phyloP scores from a whole-genome alignment of 2,888 invertebrate genomes.

The Watsonalla binaria region DNA sequence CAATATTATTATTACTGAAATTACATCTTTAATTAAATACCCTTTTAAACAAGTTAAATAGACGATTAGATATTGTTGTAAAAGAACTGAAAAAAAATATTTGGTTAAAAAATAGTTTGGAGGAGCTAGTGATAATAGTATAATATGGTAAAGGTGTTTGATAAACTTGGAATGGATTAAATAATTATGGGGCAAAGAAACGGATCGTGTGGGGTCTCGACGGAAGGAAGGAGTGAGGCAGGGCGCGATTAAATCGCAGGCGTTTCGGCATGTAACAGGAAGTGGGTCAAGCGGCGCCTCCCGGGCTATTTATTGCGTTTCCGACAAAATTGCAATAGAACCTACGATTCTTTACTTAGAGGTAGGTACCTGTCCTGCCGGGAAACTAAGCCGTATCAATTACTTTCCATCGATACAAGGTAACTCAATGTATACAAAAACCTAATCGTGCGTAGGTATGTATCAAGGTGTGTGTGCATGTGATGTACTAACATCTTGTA shows the following conservation, averaged over 20 bases:
- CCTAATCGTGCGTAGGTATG: too few relatives aligned
- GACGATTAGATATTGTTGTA: too few relatives aligned
- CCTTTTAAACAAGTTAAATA: too few relatives aligned
- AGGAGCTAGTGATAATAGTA: neutral
- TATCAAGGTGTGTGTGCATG: too few relatives aligned
- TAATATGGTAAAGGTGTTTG: conserved; percentile 39
- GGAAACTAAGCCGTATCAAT: conserved; percentile 8
- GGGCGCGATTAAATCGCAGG: conserved; percentile 73
- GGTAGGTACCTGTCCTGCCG: conserved; percentile 15
- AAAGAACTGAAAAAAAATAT: too few relatives aligned
- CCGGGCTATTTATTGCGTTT: conserved; percentile 74
- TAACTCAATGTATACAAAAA: too few relatives aligned
- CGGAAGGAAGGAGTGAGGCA: conserved; percentile 65
- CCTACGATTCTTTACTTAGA: conserved; percentile 27
- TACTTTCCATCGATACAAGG: conserved; percentile 6
- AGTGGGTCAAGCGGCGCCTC: conserved; percentile 75
- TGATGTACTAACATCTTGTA: too few relatives aligned
- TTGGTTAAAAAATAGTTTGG: too few relatives aligned
- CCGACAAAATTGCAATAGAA: conserved; percentile 65
- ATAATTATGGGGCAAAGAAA: conserved; percentile 71
- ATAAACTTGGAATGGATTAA: conserved; percentile 63
- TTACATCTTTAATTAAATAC: too few relatives aligned
- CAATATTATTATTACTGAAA: too few relatives aligned
- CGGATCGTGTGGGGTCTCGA: conserved; percentile 65
- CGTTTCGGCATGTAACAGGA: conserved; percentile 75